A percentile compares a stretch with the other conserved stretches of the same genome.
phyloP scores from a whole-genome alignment of 2,113 vertebrate species.

The Paedocypris sp. region DNA sequence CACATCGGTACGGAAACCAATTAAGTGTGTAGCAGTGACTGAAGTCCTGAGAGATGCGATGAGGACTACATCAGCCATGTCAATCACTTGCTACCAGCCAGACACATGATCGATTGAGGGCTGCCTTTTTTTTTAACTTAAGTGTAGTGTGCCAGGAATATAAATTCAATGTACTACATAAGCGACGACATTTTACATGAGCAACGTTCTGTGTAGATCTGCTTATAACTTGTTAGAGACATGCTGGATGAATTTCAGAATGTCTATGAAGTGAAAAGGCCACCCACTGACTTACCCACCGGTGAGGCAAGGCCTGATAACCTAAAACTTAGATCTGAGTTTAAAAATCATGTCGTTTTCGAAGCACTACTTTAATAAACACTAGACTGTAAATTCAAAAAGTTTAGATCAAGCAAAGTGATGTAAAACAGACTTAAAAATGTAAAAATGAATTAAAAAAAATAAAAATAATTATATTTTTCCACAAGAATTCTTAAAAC shows the following conservation, averaged over 20 bases:
- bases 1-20: constrained; percentile 20
- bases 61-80: constrained; percentile 16
- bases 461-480: too few species aligned
- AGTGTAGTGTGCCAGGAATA: constrained; percentile 15
- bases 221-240: neutral
- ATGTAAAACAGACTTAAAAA: too few species aligned
- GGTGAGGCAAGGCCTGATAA: neutral
- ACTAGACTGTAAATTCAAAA: too few species aligned
- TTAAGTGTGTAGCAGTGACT: constrained; percentile 13
- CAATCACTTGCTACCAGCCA: constrained; percentile 22
- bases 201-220: neutral
- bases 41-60: neutral
- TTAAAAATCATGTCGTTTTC: too few species aligned
- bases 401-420: too few species aligned
- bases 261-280: neutral
- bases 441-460: too few species aligned
- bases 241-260: neutral
- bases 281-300: neutral
- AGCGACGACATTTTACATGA: neutral
- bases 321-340: neutral
- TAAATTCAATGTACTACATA: neutral
- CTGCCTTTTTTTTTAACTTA: constrained; percentile 4
- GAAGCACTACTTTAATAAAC: too few species aligned
- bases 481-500: too few species aligned
- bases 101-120: constrained; percentile 12